Conservation (phyloP, 2,797 vertebrate genomes). For the Oreochromis grahami region DNA sequence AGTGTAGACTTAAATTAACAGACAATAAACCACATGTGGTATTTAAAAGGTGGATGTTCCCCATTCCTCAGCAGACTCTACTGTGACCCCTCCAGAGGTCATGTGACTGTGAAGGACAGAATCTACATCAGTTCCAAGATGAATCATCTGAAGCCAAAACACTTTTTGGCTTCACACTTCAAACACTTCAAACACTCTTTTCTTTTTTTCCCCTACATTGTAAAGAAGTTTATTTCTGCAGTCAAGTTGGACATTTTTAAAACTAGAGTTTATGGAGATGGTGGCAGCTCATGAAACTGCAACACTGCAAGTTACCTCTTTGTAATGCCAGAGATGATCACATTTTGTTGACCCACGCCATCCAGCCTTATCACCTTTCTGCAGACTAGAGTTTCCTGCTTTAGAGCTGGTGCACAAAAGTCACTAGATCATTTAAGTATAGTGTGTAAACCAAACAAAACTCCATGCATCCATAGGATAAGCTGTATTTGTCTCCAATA, state of each 20-base stretch:
- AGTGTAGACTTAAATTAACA: fast-evolving
- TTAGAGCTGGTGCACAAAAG: background rate
- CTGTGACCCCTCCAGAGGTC: background rate
- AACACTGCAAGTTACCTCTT: background rate
- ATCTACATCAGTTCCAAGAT: background rate
- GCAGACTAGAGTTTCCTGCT: background rate
- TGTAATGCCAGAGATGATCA: background rate
- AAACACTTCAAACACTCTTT: background rate
- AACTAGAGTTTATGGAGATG: background rate
- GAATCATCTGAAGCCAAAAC: background rate
- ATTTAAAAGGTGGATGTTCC: background rate
- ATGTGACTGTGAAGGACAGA: fast-evolving
- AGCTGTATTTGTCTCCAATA: background rate
- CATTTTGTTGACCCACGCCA: background rate
- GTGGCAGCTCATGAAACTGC: background rate
- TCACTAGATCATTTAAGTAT: background rate
- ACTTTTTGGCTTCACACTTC: background rate
- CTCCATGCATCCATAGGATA: background rate
- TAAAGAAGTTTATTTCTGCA: background rate
- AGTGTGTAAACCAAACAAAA: background rate
- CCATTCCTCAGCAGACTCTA: background rate
- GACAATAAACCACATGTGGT: background rate
- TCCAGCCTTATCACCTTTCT: background rate
- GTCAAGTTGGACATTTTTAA: background rate
- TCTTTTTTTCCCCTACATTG: background rate